phyloP scores from a whole-genome alignment of 2,797 vertebrate genomes.

The Neosalanx taihuensis region DNA sequence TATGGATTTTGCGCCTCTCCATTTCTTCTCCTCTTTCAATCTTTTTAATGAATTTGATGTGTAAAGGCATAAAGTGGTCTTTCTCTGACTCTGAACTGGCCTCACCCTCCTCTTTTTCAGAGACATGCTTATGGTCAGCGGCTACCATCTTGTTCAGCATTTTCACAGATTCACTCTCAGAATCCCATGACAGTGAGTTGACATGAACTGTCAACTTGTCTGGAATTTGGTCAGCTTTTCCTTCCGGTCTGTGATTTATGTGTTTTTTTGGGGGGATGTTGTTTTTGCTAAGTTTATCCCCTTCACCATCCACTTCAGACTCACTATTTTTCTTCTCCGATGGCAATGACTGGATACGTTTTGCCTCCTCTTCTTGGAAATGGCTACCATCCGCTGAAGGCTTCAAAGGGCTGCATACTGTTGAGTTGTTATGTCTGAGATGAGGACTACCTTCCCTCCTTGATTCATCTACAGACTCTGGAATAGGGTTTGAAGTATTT shows the following conservation, averaged over 20 bases:
- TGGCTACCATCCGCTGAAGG: constrained; percentile 44
- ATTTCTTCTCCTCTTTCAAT: constrained; percentile 52
- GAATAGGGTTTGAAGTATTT: constrained; percentile 47
- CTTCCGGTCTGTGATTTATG: constrained; percentile 54
- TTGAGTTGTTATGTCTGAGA: constrained; percentile 30
- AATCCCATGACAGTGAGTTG: constrained; percentile 77
- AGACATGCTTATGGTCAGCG: constrained; percentile 62
- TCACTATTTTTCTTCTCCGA: constrained; percentile 59
- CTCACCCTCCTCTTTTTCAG: constrained; percentile 94
- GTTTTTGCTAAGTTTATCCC: constrained; percentile 66
- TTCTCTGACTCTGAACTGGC: constrained; percentile 87
- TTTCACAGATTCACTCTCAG: constrained; percentile 83
- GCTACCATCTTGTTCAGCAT: constrained; percentile 47
- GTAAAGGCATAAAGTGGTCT: constrained; percentile 54
- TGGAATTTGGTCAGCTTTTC: constrained; percentile 42
- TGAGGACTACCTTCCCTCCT: constrained; percentile 61
- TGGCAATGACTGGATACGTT: constrained; percentile 44
- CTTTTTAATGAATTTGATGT: constrained; percentile 56
- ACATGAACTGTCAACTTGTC: constrained; percentile 56
- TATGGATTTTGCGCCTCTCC: constrained; percentile 68
- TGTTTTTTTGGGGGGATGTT: constrained; percentile 15
- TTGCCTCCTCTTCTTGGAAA: constrained; percentile 45
- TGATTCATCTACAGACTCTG: constrained; percentile 66
- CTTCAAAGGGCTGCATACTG: constrained; percentile 42
- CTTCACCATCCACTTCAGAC: constrained; percentile 72